phyloP scores from a whole-genome alignment of 1,140 invertebrate species.

The Drosophila sp. region DNA sequence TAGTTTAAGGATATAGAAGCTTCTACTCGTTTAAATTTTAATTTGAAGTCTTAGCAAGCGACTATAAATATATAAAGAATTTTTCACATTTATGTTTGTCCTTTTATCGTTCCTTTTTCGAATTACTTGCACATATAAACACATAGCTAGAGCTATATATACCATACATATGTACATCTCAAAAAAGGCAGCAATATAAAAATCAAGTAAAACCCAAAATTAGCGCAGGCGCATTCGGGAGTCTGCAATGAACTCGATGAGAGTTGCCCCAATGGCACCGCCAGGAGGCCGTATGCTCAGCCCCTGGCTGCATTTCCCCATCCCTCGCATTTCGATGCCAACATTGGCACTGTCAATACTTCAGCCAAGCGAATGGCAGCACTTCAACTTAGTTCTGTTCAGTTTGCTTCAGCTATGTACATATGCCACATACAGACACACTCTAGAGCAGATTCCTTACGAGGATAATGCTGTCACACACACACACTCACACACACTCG shows the following conservation, averaged over 20 bases:
- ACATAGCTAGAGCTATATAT: not conserved
- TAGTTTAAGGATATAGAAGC: too few species aligned
- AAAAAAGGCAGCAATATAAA: conserved; percentile 30
- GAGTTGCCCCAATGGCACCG: conserved; percentile 79
- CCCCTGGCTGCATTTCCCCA: not conserved
- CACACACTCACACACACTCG: conserved; percentile 9
- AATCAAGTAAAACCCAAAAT: conserved; percentile 68
- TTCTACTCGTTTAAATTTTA: too few species aligned
- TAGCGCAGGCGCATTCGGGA: conserved; percentile 70
- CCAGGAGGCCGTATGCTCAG: conserved; percentile 48
- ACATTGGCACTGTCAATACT: conserved; percentile 62
- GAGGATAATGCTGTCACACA: conserved; percentile 69
- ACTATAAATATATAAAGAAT: conserved; percentile 7
- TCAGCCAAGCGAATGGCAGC: conserved; percentile 80
- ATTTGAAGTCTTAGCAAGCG: not conserved
- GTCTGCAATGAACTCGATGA: conserved; percentile 29
- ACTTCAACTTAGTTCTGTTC: conserved; percentile 37
- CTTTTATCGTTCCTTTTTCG: too few species aligned
- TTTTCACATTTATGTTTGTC: not conserved
- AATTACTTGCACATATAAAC: not conserved
- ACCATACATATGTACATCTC: conserved; percentile 10
- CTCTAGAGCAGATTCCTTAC: conserved; percentile 43
- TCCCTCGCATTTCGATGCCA: conserved; percentile 15
- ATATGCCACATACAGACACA: conserved; percentile 47
- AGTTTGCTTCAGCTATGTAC: conserved; percentile 31